These are phyloP conservation scores for Burhinus bistriatus DNA, from an alignment of 2,113 vertebrate species.

Conservation along the genomic window DNA sequence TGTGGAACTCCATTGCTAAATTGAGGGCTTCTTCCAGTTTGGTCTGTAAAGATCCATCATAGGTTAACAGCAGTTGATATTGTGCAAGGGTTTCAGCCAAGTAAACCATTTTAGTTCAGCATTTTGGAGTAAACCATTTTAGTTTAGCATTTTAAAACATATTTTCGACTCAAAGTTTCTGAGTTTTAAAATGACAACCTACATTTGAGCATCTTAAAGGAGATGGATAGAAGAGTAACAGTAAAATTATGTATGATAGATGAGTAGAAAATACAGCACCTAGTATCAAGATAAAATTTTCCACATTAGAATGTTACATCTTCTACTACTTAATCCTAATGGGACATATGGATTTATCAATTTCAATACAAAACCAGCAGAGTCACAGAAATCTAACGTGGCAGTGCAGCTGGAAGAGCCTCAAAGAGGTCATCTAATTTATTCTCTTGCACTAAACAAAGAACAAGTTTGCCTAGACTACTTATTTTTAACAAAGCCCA, in stretches of 20 bases:
- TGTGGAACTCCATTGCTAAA: slow-evolving; percentile 93
- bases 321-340: not conserved
- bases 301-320: not conserved
- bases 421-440: not conserved
- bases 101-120: slow-evolving; percentile 4
- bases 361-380: not conserved
- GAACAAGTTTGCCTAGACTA: not conserved
- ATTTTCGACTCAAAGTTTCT: not conserved
- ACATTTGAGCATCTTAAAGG: not conserved
- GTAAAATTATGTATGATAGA: not conserved
- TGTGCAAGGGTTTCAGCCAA: slow-evolving; percentile 1
- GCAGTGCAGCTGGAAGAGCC: not conserved
- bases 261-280: not conserved
- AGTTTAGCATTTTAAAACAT: not conserved
- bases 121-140: not conserved
- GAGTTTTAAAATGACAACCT: not conserved
- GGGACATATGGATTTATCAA: not conserved
- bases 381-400: not conserved
- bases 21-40: slow-evolving; percentile 93
- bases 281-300: not conserved
- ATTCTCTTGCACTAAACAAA: not conserved
- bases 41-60: slow-evolving; percentile 72
- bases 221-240: not conserved
- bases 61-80: slow-evolving; percentile 18
- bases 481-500: not conserved